Base-by-base conservation (phyloP, 2,888 invertebrate species). In the Leucania comma region DNA sequence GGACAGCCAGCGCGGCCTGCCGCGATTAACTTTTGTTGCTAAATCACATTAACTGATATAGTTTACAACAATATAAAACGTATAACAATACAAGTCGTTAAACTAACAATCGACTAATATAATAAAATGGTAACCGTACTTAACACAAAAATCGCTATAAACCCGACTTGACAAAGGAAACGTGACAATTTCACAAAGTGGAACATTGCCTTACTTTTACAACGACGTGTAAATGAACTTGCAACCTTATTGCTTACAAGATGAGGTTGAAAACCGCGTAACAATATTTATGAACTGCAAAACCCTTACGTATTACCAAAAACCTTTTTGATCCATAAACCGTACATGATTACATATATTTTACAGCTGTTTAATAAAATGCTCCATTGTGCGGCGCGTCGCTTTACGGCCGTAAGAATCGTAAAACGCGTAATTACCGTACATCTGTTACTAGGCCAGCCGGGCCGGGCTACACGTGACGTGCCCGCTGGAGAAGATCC, bases 301-400 rank as follows among this genome's bases (percentile, higher is more conserved):
- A 72, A 24, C 68, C 46, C 61, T 66, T 59, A 57, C 74, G 74
- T 60, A 68, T 58, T 59, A 70, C 78, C 78, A 60, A 81, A 87
- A 86, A 81, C 75, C 81, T 74, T 82, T 75, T 74, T 61, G 72
- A 80, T 76, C 80, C 84, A 86, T 88, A 86, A 88, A 70, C 72
- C 66, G 70, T 84, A 53, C 26, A 79, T 85, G 84, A 87, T 86
- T 86, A 86, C 83, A 83, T 78, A 84, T 84, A 86, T 85, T 85
- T 89, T 87, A 87, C 86, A 86, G 77, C 83, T 85, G 86, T 88
- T 90, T 87, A 86, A 87, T 90, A 88, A 87, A 90, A 89, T 81
- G 81, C 73, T 81, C 85, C 84, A 88, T 83, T 86, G 86, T 86
- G 78, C 85, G 83, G 84, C 75, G 29, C 63, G 75, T 72, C 72